Evolutionary conservation across 53 echinoderm and acorn worm genomes (phyloP).

Genomic region (Echinometra lucunter): DNA sequence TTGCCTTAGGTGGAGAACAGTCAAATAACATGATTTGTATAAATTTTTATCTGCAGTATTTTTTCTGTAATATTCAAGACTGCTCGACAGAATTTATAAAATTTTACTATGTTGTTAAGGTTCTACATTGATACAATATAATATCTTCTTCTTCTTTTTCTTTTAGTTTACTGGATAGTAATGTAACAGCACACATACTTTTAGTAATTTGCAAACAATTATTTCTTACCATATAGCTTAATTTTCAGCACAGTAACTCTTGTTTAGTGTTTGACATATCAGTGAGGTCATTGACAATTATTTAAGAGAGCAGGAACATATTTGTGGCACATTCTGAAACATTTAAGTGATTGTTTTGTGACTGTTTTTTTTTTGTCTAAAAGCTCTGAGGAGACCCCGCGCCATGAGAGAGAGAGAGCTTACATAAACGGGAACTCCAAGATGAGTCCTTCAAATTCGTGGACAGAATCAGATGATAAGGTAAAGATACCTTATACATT

Average conservation of each 20-base stretch:
- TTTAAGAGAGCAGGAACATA: not conserved
- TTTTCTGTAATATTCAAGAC: too few species aligned
- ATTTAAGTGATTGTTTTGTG: not conserved
- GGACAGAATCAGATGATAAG: constrained; percentile 12
- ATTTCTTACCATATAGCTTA: too few species aligned
- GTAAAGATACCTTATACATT: not conserved
- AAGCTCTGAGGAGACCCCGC: constrained; percentile 59
- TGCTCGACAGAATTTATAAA: too few species aligned
- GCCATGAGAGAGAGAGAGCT: not conserved
- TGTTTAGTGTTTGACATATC: too few species aligned
- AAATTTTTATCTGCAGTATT: not conserved
- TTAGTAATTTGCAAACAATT: too few species aligned
- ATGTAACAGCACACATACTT: too few species aligned
- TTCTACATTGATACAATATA: too few species aligned
- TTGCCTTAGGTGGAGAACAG: not conserved
- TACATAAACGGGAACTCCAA: constrained; percentile 11
- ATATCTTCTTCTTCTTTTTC: too few species aligned
- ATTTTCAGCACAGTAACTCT: too few species aligned
- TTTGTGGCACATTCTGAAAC: not conserved
- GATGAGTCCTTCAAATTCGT: not conserved
- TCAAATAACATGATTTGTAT: not conserved
- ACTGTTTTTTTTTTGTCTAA: not conserved
- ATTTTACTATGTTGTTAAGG: too few species aligned
- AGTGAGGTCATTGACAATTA: too few species aligned
- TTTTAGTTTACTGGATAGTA: too few species aligned